Conservation (phyloP, 2,888 invertebrate genomes). For the Pristionchus mayeri region DNA sequence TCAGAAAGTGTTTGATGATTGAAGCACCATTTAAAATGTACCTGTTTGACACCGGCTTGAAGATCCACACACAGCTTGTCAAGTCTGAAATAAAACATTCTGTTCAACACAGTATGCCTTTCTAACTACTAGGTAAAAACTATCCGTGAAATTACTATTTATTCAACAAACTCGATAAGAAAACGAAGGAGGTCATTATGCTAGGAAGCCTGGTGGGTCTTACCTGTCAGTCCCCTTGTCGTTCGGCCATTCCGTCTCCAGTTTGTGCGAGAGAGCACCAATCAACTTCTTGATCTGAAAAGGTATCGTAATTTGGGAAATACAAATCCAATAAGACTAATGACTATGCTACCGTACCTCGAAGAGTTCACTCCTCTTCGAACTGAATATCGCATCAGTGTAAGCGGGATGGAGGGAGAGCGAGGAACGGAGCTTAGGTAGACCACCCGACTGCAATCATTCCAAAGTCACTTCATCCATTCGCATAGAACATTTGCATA, state of each 20-base stretch:
- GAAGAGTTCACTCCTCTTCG: slow-evolving; percentile 54
- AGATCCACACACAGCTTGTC: slow-evolving; percentile 72
- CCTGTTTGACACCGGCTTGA: slow-evolving; percentile 72
- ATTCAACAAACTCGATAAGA: not conserved
- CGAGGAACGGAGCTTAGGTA: slow-evolving; percentile 55
- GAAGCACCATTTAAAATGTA: slow-evolving; percentile 15
- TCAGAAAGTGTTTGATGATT: too few species aligned
- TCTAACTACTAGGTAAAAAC: not conserved
- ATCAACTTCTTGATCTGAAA: slow-evolving; percentile 49
- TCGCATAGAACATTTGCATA: too few species aligned
- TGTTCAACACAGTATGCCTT: not conserved
- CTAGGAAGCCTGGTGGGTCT: not conserved
- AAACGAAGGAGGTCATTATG: too few species aligned
- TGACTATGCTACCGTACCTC: slow-evolving; percentile 47
- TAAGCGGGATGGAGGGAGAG: slow-evolving; percentile 55
- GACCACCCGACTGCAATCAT: slow-evolving; percentile 68
- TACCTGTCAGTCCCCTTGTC: not conserved
- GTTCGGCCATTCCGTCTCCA: slow-evolving; percentile 47
- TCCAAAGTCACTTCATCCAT: not conserved
- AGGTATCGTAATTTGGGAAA: not conserved
- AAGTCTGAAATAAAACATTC: slow-evolving; percentile 47
- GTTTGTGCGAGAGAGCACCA: slow-evolving; percentile 47
- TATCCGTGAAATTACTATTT: not conserved
- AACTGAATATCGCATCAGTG: slow-evolving; percentile 54
- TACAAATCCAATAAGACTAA: not conserved